Evolutionary conservation across 1,140 invertebrate species (phyloP).

Genomic region (Littorina saxatilis): DNA sequence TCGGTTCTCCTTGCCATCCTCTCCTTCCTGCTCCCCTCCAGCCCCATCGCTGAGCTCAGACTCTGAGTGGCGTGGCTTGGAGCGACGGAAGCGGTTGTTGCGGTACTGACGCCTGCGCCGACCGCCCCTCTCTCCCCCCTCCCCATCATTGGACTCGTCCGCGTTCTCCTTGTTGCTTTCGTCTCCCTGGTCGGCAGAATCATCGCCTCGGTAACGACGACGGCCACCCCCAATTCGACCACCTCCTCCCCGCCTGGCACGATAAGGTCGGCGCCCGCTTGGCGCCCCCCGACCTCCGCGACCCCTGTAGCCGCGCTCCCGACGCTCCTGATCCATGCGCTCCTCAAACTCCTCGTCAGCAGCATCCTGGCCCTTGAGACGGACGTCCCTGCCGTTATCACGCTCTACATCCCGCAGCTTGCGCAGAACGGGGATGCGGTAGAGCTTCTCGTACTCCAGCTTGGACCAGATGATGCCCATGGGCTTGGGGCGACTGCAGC

Average conservation of each 20-base stretch:
- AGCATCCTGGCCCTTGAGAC: constrained; percentile 58
- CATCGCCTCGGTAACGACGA: constrained; percentile 36
- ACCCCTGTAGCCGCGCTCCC: constrained; percentile 40
- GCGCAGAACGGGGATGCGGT: constrained; percentile 70
- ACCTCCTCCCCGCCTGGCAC: constrained; percentile 42
- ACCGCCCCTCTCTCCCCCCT: constrained; percentile 47
- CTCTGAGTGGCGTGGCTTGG: constrained; percentile 40
- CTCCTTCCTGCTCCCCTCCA: constrained; percentile 48
- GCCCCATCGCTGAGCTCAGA: constrained; percentile 47
- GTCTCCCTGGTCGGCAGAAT: constrained; percentile 51
- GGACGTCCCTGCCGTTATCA: constrained; percentile 60
- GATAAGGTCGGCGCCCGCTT: constrained; percentile 32
- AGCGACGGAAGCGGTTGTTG: constrained; percentile 39
- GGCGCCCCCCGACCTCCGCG: constrained; percentile 35
- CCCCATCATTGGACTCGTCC: constrained; percentile 49
- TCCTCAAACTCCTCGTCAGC: constrained; percentile 60
- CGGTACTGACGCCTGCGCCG: constrained; percentile 43
- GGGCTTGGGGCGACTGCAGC: constrained; percentile 80
- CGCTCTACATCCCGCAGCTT: constrained; percentile 56
- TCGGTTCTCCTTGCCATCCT: constrained; percentile 38
- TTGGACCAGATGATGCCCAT: constrained; percentile 86
- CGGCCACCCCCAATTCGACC: constrained; percentile 26
- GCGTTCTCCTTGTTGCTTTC: constrained; percentile 54
- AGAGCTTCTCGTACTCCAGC: constrained; percentile 83
- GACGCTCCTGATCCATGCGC: constrained; percentile 47